A percentile compares a stretch with the other conserved stretches of the same genome.
Conservation (phyloP, 1,140 invertebrate species). For the Batillaria attramentaria region DNA sequence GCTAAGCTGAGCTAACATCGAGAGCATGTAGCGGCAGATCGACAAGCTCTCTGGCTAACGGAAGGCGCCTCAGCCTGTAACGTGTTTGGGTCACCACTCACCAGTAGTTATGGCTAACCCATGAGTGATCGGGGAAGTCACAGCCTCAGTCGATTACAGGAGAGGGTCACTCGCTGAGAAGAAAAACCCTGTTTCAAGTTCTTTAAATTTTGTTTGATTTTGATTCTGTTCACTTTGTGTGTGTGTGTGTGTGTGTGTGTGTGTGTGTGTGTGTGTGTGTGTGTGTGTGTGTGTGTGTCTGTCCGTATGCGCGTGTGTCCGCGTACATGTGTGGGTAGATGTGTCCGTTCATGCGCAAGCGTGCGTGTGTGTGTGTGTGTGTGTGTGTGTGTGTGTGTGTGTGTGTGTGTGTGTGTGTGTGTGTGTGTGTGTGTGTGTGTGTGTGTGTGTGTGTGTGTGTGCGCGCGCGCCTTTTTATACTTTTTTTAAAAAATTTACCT, state of each 20-base stretch:
- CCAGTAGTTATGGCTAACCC: background rate
- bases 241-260: conserved; percentile 5
- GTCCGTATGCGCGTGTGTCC: background rate
- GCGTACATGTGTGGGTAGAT: background rate
- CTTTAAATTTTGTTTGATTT: too few relatives aligned
- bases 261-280: background rate
- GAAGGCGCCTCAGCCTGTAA: background rate
- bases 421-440: background rate
- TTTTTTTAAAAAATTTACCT: background rate
- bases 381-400: background rate
- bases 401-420: background rate
- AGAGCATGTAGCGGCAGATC: too few relatives aligned
- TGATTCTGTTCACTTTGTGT: conserved; percentile 14
- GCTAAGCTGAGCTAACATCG: too few relatives aligned
- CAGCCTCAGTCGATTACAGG: too few relatives aligned
- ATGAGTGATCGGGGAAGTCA: too few relatives aligned
- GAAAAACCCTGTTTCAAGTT: too few relatives aligned
- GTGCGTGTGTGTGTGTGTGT: background rate
- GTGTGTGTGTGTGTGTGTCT: background rate
- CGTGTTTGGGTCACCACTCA: background rate
- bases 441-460: conserved; percentile 17
- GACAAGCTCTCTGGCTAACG: too few relatives aligned
- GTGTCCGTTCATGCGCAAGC: background rate
- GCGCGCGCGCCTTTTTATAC: background rate
- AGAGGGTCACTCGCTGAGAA: too few relatives aligned